Conservation (phyloP, 2,113 vertebrate genomes). For the Ageneiosus marmoratus region DNA sequence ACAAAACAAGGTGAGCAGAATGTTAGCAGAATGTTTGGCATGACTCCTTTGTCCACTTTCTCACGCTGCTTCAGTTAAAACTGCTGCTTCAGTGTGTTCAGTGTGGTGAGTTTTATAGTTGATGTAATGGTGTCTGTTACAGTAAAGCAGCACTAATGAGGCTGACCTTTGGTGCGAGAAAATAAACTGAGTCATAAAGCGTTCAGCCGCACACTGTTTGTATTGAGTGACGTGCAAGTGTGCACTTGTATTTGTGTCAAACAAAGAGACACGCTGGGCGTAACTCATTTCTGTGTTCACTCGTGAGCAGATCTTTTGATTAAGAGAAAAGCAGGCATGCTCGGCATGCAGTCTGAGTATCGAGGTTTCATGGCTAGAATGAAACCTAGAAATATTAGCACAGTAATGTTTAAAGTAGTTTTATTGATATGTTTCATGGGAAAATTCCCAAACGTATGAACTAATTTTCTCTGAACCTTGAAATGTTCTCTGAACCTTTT, state of each 20-base stretch:
- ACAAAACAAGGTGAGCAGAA: not conserved
- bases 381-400: not conserved
- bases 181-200: not conserved
- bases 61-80: not conserved
- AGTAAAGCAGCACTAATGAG: not conserved
- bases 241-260: not conserved
- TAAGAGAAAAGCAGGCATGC: not conserved
- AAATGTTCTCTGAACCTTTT: too few species aligned
- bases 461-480: too few species aligned
- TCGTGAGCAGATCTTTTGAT: not conserved
- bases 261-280: not conserved
- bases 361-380: not conserved
- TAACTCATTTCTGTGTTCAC: not conserved
- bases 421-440: too few species aligned
- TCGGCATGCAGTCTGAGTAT: not conserved
- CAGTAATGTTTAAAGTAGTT: not conserved
- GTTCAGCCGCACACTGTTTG: not conserved
- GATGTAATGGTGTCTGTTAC: not conserved
- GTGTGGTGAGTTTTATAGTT: not conserved
- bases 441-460: too few species aligned
- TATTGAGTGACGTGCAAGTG: not conserved
- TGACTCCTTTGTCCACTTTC: not conserved
- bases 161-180: not conserved
- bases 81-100: not conserved
- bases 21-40: not conserved